phyloP scores from a whole-genome alignment of 2,888 invertebrate species.

The Lottia gigantea region DNA sequence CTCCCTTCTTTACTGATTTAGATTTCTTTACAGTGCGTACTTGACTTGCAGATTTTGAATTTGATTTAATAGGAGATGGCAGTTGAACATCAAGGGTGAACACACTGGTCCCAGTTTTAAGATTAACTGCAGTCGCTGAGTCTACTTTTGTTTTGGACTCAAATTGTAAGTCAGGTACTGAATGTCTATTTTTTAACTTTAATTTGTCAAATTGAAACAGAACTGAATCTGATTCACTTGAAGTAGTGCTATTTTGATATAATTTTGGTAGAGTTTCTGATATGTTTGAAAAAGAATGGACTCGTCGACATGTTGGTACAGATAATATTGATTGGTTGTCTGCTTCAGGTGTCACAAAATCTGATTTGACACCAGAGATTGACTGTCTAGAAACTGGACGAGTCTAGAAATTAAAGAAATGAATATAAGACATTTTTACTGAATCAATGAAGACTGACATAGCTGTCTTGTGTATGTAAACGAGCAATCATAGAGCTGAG shows the following conservation, averaged over 20 bases:
- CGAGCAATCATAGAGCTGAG: no score
- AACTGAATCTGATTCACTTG: conserved; percentile 12
- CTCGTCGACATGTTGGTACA: conserved; percentile 11
- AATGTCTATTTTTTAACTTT: neutral
- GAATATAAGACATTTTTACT: no score
- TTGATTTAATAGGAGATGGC: conserved; percentile 23
- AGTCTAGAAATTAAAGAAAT: no score
- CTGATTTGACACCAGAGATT: conserved; percentile 36
- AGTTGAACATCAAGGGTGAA: conserved; percentile 49
- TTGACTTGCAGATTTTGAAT: conserved; percentile 31
- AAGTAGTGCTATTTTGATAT: conserved; percentile 2
- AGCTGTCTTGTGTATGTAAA: no score
- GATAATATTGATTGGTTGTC: neutral
- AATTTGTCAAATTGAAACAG: neutral
- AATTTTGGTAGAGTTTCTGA: conserved; percentile 6
- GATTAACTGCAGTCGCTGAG: conserved; percentile 53
- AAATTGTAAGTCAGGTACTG: neutral
- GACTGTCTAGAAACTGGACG: conserved; percentile 18
- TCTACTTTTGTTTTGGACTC: conserved; percentile 18
- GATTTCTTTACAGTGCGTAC: conserved; percentile 17
- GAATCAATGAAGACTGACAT: no score
- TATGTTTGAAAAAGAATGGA: conserved; percentile 20
- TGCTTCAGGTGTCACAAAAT: neutral
- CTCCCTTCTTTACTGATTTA: conserved; percentile 27
- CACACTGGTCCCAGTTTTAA: conserved; percentile 62